Evolutionary conservation across 2,888 invertebrate species (phyloP), one percentile per base, ranked within the genome.

Genomic region (Hofmannophila pseudospretella): DNA sequence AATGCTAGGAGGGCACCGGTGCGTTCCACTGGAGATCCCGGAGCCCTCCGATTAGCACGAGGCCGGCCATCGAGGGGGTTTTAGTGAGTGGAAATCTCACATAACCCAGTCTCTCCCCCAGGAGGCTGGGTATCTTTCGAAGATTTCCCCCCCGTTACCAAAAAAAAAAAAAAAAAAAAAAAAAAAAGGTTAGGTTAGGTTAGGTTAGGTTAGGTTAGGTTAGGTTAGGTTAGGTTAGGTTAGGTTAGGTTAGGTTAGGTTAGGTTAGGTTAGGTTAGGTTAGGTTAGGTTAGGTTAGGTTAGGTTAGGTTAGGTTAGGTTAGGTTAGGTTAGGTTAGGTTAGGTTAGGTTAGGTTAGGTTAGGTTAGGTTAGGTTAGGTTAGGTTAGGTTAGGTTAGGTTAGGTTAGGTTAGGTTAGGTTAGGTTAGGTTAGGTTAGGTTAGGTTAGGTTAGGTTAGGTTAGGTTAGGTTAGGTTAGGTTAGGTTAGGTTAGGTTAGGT

Each of bases 361-460:
- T 38, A 33, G 36, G 38, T 35, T 38, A 36, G 42, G 38, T 38
- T 38, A 38, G 38, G 42, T 35, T 36, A 38, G 38, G 42, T 38
- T 38, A 36, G 36, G 38, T 42, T 38, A 36, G 38, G 38, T 42
- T 42, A 36, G 38, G 42, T 38, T 38, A 38, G 42, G 42, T 38
- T 35, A 36, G 42, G 38, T 38, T 35, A 41, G 40, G 40, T 44
- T 44, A 36, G 44, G 38, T 41, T 38, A 38, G 41, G 38, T 41
- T 41, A 35, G 38, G 41, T 41, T 41, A 41, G 41, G 41, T 41
- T 41, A 38, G 41, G 41, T 44, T 44, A 40, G 44, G 45, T 42
- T 42, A 42, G 39, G 40, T 39, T 39, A 38, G 40, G 44, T 44
- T 44, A 44, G 44, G 44, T 44, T 44, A 44, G 44, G 44, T 44